These are phyloP conservation scores for Melitaea athalia DNA, from an alignment of 2,888 invertebrate species.

Conservation along the genomic window DNA sequence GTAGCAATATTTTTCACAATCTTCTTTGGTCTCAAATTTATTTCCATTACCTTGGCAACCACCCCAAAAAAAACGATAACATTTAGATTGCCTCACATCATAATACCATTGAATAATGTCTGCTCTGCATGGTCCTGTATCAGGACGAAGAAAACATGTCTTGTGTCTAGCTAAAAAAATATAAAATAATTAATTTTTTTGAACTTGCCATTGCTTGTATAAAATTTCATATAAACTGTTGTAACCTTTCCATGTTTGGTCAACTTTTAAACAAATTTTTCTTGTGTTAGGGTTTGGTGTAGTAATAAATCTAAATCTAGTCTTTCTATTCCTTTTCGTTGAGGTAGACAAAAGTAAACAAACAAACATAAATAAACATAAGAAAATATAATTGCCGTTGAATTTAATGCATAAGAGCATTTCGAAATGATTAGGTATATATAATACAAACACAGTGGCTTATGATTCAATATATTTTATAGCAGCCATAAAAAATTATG, in stretches of 20 bases:
- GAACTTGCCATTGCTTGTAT: neutral
- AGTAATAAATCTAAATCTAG: slow-evolving; percentile 19
- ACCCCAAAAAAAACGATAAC: slow-evolving; percentile 70
- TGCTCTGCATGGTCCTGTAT: slow-evolving; percentile 69
- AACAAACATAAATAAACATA: slow-evolving; percentile 17
- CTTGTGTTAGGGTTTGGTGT: slow-evolving; percentile 40
- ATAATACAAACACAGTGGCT: neutral
- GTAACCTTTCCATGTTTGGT: slow-evolving; percentile 52
- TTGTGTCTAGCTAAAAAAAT: slow-evolving; percentile 55
- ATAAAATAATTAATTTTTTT: neutral
- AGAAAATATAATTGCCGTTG: neutral
- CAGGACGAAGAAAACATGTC: slow-evolving; percentile 65
- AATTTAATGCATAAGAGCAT: neutral
- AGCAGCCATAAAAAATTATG: neutral
- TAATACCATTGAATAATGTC: slow-evolving; percentile 70
- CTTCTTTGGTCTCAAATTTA: slow-evolving; percentile 51
- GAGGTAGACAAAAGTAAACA: slow-evolving; percentile 14
- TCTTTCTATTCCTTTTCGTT: slow-evolving; percentile 26
- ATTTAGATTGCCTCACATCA: slow-evolving; percentile 55
- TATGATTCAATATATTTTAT: neutral
- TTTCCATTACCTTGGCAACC: slow-evolving; percentile 77
- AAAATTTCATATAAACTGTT: neutral
- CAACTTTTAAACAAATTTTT: slow-evolving; percentile 50
- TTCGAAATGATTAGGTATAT: neutral
- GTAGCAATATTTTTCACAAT: slow-evolving; percentile 54